Percentiles rank a stretch among this genome's conserved stretches.
Evolutionary conservation across 2,888 invertebrate genomes (phyloP).

Genomic region (Stictocephala bisonia): DNA sequence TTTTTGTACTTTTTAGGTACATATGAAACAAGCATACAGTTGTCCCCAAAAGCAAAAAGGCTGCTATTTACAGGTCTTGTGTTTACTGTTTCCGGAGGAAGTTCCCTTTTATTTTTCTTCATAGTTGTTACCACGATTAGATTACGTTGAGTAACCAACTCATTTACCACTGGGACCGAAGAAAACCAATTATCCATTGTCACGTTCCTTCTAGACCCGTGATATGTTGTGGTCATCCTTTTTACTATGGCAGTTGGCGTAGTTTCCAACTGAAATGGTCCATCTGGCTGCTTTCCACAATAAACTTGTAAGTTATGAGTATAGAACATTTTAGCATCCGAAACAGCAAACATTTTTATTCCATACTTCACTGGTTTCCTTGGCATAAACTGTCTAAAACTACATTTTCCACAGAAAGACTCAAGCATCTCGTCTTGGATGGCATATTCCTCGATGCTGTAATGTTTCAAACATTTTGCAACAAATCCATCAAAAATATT

Average conservation of each 20-base stretch:
- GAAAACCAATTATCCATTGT: too few species aligned
- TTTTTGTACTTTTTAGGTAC: background rate
- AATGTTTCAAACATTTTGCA: conserved; percentile 1
- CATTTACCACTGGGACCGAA: background rate
- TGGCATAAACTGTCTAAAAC: too few species aligned
- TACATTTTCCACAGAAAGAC: background rate
- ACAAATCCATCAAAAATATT: too few species aligned
- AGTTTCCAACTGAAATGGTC: background rate
- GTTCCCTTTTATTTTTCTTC: conserved; percentile 5
- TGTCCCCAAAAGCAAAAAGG: too few species aligned
- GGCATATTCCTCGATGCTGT: background rate
- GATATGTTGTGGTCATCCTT: background rate
- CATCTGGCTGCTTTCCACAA: too few species aligned
- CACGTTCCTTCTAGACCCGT: too few species aligned
- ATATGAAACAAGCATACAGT: too few species aligned
- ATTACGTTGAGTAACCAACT: background rate
- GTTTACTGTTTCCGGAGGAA: background rate
- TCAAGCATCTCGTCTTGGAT: background rate
- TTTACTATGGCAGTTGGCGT: background rate
- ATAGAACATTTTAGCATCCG: background rate
- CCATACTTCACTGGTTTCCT: background rate
- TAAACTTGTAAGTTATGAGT: background rate
- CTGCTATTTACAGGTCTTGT: background rate
- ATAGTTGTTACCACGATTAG: background rate
- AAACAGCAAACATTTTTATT: background rate